phyloP scores from a whole-genome alignment of 2,797 vertebrate species.

The Betta splendens region DNA sequence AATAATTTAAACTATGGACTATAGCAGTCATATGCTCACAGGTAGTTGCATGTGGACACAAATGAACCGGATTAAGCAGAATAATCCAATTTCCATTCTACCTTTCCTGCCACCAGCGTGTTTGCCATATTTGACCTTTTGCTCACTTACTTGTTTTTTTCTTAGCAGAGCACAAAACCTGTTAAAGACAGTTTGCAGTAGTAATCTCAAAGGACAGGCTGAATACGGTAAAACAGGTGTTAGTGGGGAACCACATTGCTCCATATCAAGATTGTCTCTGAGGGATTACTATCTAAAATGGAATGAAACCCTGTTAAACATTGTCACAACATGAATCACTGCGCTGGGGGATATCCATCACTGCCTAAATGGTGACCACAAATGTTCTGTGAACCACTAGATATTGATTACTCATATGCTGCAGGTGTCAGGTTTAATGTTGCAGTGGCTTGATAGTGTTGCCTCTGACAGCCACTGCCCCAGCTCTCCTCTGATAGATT shows the following conservation, averaged over 20 bases:
- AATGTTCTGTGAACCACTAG: constrained; percentile 95
- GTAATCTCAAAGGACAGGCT: constrained; percentile 83
- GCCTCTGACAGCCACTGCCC: constrained; percentile 88
- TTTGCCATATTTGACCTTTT: constrained; percentile 79
- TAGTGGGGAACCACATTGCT: constrained; percentile 28
- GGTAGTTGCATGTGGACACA: neutral
- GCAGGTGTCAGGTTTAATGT: constrained; percentile 97
- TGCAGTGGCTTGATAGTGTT: constrained; percentile 89
- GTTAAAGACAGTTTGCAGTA: constrained; percentile 85
- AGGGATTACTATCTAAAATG: constrained; percentile 90
- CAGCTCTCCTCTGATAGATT: constrained; percentile 91
- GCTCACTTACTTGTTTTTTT: constrained; percentile 83
- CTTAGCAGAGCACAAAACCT: constrained; percentile 86
- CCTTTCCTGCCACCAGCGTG: neutral
- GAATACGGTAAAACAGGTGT: constrained; percentile 82
- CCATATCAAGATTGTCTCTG: constrained; percentile 78
- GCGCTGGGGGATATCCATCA: constrained; percentile 90
- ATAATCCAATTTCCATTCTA: constrained; percentile 2
- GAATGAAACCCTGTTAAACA: constrained; percentile 91
- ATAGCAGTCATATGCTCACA: too few species aligned
- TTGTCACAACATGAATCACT: constrained; percentile 94
- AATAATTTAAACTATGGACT: too few species aligned
- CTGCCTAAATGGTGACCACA: constrained; percentile 89
- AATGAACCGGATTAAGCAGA: neutral
- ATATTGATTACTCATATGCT: constrained; percentile 95